A percentile compares a stretch with the other conserved stretches of the same genome.
Conservation (phyloP, 2,888 invertebrate species). For the Temnothorax ravouxi region DNA sequence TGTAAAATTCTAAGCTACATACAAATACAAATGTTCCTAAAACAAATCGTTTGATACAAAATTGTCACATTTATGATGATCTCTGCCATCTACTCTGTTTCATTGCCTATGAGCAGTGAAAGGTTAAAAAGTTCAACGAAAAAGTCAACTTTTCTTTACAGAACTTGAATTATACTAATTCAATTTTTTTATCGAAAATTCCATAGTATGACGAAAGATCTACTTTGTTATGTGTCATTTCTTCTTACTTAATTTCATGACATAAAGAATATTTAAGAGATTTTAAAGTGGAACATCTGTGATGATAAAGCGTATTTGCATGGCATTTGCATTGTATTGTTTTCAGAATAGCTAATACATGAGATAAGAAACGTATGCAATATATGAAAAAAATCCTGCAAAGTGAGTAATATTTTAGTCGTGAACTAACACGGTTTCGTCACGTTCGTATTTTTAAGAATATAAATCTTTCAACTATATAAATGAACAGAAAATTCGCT, state of each 20-base stretch:
- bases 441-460: constrained; percentile 58
- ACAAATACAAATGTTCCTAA: not conserved
- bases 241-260: constrained; percentile 2
- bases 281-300: constrained; percentile 11
- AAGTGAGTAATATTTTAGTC: constrained; percentile 27
- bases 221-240: not conserved
- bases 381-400: constrained; percentile 9
- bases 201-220: not conserved
- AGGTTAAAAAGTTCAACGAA: not conserved
- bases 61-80: not conserved
- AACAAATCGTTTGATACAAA: not conserved
- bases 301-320: constrained; percentile 9
- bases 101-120: too few species aligned
- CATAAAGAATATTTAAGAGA: constrained; percentile 5
- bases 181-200: not conserved
- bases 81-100: not conserved
- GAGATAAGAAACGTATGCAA: constrained; percentile 57
- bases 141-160: not conserved
- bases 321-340: constrained; percentile 1
- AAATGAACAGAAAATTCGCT: constrained; percentile 50
- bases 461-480: constrained; percentile 58
- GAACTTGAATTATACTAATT: not conserved
- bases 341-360: constrained; percentile 18
- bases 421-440: not conserved
- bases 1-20: not conserved